phyloP scores from a whole-genome alignment of 2,797 vertebrate genomes.

The Melanotaenia nigrans region DNA sequence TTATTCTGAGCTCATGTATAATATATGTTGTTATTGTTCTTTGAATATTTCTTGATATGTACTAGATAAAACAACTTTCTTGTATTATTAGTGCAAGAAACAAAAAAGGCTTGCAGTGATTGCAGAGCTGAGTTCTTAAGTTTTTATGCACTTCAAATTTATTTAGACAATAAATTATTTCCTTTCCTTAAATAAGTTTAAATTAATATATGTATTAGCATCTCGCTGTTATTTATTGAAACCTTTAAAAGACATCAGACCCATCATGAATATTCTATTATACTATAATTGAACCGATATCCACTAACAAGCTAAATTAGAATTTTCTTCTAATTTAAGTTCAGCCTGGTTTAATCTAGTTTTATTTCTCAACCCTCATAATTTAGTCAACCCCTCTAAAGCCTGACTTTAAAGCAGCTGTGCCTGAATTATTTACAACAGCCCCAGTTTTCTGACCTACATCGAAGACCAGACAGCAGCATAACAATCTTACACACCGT shows the following conservation, averaged over 20 bases:
- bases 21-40: not conserved
- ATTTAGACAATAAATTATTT: not conserved
- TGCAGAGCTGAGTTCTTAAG: not conserved
- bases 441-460: conserved; percentile 82
- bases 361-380: conserved; percentile 28
- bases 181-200: not conserved
- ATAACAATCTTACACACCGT: conserved; percentile 31
- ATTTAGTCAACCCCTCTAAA: conserved; percentile 47
- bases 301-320: not conserved
- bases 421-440: conserved; percentile 82
- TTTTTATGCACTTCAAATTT: not conserved
- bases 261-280: not conserved
- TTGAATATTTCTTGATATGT: not conserved
- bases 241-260: not conserved
- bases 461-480: conserved; percentile 68
- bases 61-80: not conserved
- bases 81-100: too few species aligned
- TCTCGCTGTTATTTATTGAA: not conserved
- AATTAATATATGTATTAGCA: not conserved
- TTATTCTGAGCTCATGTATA: not conserved
- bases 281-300: not conserved
- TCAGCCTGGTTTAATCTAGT: conserved; percentile 16
- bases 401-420: conserved; percentile 62
- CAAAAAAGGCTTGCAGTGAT: not conserved
- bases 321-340: not conserved